Base-by-base conservation (phyloP, 1,140 invertebrate genomes). In the Dinothrombium tinctorium region DNA sequence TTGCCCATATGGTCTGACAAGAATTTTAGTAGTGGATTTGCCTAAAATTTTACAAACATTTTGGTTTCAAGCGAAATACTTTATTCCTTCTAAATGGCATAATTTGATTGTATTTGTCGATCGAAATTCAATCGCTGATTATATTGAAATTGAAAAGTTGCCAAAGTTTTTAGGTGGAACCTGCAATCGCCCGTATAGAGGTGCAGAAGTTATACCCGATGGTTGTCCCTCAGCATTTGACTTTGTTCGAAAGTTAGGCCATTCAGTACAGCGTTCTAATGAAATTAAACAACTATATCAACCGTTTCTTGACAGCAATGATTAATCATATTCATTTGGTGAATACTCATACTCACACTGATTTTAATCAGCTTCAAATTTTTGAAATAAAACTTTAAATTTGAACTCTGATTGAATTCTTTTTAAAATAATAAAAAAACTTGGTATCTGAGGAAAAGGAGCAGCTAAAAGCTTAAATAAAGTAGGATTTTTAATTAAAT, bases 141-240 rank as follows among this genome's bases (percentile, higher is more conserved):
- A 33, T 23, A 40, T 45, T 20, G 14, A 43, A 15, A 7, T 6
- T 4, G 33, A 26, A 11, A 7, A 43, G 9, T 14, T 45, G 9
- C 43, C 43, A 1, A 17, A 23, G 7, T 45, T 24, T 29, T 19
- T 45, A 12, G 43, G 43, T 20, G 43, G 43, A 15, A 40, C 19
- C 15, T 45, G 43, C 29, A 20, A 43, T n/a, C 15, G n/a, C 2
- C 25, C 22, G 6, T 41, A 40, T 15, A 31, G 32, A 14, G 39
- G 39, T 3, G 15, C 14, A 5, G 9, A 38, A 26, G 24, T 38
- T 9, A 12, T 9, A 2, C 37, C 37, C 2, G 26, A 38, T 9
- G 17, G 17, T 25, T 38, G 37, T 26, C 37, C 37, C 5, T n/a
- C 15, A 71, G 74, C 5, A 51, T 57, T 9, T 52, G 57, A 5